Evolutionary conservation across 2,888 invertebrate genomes (phyloP).

Genomic region (Troides oblongomaculatus): DNA sequence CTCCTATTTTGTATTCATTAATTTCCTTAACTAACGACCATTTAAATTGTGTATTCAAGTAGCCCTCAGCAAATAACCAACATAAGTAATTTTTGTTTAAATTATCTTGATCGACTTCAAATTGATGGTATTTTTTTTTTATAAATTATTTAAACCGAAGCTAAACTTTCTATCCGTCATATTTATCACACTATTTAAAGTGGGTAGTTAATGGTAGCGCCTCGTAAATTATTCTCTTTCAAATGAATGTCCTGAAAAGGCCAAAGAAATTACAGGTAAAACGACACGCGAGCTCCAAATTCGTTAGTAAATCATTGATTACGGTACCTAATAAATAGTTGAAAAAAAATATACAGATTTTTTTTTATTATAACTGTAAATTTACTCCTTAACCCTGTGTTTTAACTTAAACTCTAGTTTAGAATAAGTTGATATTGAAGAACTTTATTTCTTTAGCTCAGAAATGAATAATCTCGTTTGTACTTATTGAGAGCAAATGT

Average conservation of each 20-base stretch:
- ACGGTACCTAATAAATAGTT: constrained; percentile 13
- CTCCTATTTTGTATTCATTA: too few relatives aligned
- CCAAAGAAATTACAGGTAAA: constrained; percentile 73
- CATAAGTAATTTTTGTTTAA: too few relatives aligned
- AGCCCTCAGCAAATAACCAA: too few relatives aligned
- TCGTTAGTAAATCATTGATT: constrained; percentile 60
- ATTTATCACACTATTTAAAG: constrained; percentile 10
- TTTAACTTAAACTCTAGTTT: not conserved
- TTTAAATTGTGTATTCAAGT: too few relatives aligned
- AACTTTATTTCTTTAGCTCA: too few relatives aligned
- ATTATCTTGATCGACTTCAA: too few relatives aligned
- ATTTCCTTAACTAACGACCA: too few relatives aligned
- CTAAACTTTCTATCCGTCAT: constrained; percentile 7
- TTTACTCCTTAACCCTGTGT: not conserved
- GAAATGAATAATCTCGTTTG: too few relatives aligned
- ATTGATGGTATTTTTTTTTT: not conserved
- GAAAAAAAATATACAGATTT: not conserved
- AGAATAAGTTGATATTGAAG: not conserved
- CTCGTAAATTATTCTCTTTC: constrained; percentile 53
- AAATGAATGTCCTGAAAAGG: constrained; percentile 78
- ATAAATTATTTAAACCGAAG: constrained; percentile 1
- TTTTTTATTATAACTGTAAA: not conserved
- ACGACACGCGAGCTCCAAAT: constrained; percentile 66
- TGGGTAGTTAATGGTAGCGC: constrained; percentile 13
- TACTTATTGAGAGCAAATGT: too few relatives aligned